Evolutionary conservation across 1,140 invertebrate species (phyloP).

Genomic region (Brachionus asplanchnoidis): DNA sequence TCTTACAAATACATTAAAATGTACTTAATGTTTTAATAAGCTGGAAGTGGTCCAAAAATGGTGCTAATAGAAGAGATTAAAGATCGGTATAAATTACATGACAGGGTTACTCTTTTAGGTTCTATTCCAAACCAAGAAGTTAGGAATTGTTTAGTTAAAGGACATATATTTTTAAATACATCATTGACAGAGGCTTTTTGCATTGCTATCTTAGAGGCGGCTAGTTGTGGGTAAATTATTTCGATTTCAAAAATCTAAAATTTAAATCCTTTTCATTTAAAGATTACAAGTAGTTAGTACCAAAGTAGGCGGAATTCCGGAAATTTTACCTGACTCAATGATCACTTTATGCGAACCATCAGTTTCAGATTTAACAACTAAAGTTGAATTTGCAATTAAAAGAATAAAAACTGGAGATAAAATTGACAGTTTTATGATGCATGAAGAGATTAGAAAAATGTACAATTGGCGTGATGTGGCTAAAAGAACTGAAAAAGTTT

Average conservation of each 20-base stretch:
- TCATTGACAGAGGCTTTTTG: slow-evolving; percentile 98
- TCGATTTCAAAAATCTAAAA: neutral
- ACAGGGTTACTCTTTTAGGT: slow-evolving; percentile 74
- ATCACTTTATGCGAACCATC: slow-evolving; percentile 24
- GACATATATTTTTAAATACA: slow-evolving; percentile 94
- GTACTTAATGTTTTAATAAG: neutral
- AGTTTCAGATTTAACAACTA: neutral
- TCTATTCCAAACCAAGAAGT: slow-evolving; percentile 74
- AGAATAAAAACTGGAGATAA: neutral
- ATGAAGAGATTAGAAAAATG: slow-evolving; percentile 36
- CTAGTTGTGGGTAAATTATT: slow-evolving; percentile 73
- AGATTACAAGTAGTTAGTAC: slow-evolving; percentile 92
- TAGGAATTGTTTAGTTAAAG: slow-evolving; percentile 68
- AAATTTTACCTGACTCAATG: slow-evolving; percentile 73
- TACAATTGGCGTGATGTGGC: slow-evolving; percentile 38
- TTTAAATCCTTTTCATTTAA: neutral
- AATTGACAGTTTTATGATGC: neutral
- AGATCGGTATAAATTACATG: slow-evolving; percentile 46
- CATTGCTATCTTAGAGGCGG: slow-evolving; percentile 97
- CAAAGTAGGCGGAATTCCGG: slow-evolving; percentile 92
- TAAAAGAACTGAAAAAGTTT: slow-evolving; percentile 22
- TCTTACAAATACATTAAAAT: neutral
- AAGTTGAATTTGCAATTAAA: slow-evolving; percentile 24
- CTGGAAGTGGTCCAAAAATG: slow-evolving; percentile 40
- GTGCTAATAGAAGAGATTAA: neutral